phyloP scores from a whole-genome alignment of 2,113 vertebrate species.

The Probosciger aterrimus region DNA sequence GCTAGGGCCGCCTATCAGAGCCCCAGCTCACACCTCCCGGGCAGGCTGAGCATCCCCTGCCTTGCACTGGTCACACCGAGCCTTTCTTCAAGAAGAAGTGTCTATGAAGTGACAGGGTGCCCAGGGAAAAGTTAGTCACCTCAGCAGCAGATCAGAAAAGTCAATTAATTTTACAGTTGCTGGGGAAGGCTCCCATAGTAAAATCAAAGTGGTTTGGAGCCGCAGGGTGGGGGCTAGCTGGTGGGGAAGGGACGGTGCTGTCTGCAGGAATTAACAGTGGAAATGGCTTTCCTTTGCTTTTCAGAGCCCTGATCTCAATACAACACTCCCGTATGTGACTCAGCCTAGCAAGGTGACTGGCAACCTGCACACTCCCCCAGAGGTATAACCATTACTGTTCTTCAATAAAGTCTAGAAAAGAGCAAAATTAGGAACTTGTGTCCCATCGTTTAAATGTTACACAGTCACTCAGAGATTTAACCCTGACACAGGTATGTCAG shows the following conservation, averaged over 20 bases:
- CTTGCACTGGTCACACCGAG: background rate
- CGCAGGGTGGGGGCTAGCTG: background rate
- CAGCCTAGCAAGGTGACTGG: background rate
- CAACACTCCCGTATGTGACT: background rate
- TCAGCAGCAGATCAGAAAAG: background rate
- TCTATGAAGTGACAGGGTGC: background rate
- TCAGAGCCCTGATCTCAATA: background rate
- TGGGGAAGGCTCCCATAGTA: background rate
- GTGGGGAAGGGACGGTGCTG: background rate
- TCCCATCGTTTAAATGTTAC: background rate
- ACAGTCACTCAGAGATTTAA: background rate
- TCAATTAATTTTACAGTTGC: background rate
- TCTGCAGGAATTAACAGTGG: slow-evolving; percentile 5
- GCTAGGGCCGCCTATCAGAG: background rate
- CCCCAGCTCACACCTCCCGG: background rate
- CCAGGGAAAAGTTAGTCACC: rapidly evolving
- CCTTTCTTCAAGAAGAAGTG: background rate
- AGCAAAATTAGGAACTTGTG: background rate
- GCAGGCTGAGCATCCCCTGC: background rate
- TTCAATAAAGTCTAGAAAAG: background rate
- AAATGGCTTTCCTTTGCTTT: slow-evolving; percentile 24
- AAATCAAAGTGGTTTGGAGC: background rate
- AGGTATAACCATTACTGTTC: background rate
- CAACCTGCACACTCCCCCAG: background rate
- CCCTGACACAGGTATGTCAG: background rate